Evolutionary conservation across 1,140 invertebrate species (phyloP).

Genomic region (Tenebrio molitor): DNA sequence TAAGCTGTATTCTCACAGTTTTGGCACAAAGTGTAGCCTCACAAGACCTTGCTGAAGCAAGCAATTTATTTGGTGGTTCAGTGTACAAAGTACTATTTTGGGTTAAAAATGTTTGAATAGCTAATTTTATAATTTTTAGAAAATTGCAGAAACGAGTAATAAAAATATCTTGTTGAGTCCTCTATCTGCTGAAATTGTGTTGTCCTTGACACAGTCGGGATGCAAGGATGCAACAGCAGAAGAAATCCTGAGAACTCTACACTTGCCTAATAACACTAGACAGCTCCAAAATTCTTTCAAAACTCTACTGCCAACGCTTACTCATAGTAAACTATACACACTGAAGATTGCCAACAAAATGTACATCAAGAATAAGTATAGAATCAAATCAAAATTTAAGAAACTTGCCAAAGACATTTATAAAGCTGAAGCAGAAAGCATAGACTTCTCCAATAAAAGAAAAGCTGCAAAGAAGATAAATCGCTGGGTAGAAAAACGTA

Average conservation of each 20-base stretch:
- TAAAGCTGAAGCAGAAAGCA: conserved; percentile 68
- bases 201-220: conserved; percentile 67
- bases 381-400: no score
- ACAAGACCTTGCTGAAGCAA: no score
- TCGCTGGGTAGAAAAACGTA: conserved; percentile 78
- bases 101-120: background rate
- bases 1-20: no score
- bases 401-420: no score
- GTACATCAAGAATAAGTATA: no score
- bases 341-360: no score
- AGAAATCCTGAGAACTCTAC: conserved; percentile 65
- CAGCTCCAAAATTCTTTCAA: conserved; percentile 67
- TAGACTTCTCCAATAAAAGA: conserved; percentile 69
- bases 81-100: background rate
- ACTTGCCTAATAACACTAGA: conserved; percentile 48
- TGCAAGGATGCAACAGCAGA: conserved; percentile 69
- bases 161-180: conserved; percentile 66
- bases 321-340: no score
- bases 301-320: no score
- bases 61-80: background rate
- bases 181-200: conserved; percentile 65
- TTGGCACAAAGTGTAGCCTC: no score
- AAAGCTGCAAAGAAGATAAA: conserved; percentile 73
- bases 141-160: conserved; percentile 38
- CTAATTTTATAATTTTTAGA: conserved; percentile 48